Percentiles rank a stretch among this genome's conserved stretches.
Conservation (phyloP, 1,140 invertebrate genomes). For the Drosophila pachea region DNA sequence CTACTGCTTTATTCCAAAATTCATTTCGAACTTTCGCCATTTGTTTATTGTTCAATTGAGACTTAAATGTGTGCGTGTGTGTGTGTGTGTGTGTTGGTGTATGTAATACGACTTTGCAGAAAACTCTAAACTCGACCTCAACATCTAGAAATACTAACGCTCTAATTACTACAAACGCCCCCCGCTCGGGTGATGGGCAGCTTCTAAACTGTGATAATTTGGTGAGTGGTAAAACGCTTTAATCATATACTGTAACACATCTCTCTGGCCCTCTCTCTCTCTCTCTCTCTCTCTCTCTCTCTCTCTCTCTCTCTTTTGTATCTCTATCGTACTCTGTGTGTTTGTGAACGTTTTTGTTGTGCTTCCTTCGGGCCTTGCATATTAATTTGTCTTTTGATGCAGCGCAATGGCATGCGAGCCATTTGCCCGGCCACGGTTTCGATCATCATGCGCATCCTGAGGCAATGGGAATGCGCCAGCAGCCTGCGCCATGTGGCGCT, state of each 20-base stretch:
- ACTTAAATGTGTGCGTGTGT: background rate
- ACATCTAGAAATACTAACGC: constrained; percentile 70
- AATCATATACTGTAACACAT: constrained; percentile 53
- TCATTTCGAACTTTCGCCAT: constrained; percentile 47
- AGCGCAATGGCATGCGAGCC: constrained; percentile 83
- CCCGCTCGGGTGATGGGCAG: constrained; percentile 70
- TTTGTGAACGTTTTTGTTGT: background rate
- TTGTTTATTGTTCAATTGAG: constrained; percentile 21
- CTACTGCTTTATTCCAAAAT: constrained; percentile 27
- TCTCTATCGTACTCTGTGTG: background rate
- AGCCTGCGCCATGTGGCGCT: constrained; percentile 79
- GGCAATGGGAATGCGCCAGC: constrained; percentile 74
- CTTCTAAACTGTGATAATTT: constrained; percentile 78
- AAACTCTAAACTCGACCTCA: constrained; percentile 64
- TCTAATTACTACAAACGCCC: constrained; percentile 71
- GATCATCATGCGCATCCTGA: constrained; percentile 80
- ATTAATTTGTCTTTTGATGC: constrained; percentile 7
- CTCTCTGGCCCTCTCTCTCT: constrained; percentile 23
- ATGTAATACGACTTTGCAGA: constrained; percentile 59
- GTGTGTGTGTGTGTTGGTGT: constrained; percentile 6
- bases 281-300: background rate
- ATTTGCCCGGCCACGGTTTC: constrained; percentile 83
- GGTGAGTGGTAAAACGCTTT: constrained; percentile 72
- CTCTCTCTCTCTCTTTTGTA: background rate
- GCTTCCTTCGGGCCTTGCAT: background rate